Conservation (phyloP, 1,140 invertebrate genomes). For the Zophobas morio region DNA sequence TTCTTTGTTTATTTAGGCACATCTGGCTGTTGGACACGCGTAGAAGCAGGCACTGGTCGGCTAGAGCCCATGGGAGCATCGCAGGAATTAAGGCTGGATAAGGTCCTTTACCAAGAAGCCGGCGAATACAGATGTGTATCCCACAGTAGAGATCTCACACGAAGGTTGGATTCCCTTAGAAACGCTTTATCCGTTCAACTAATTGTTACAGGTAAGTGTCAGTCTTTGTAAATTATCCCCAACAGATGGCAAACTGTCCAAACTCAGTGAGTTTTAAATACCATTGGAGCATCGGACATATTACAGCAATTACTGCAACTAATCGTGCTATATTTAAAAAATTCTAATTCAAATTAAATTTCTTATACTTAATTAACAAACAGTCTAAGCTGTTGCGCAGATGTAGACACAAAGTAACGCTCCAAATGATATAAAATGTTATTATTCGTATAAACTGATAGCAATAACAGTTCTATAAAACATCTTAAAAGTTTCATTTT, state of each 20-base stretch:
- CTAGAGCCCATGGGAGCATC: slow-evolving; percentile 75
- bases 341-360: too few species aligned
- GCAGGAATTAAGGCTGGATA: slow-evolving; percentile 75
- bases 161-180: slow-evolving; percentile 69
- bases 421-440: too few species aligned
- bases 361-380: too few species aligned
- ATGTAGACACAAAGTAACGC: too few species aligned
- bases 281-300: too few species aligned
- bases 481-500: too few species aligned
- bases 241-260: slow-evolving; percentile 8
- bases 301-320: not conserved
- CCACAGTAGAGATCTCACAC: slow-evolving; percentile 71
- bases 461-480: too few species aligned
- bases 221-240: slow-evolving; percentile 37
- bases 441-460: too few species aligned
- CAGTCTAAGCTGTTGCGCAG: too few species aligned
- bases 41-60: slow-evolving; percentile 73
- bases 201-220: slow-evolving; percentile 69
- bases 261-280: too few species aligned
- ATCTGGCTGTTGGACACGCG: slow-evolving; percentile 72
- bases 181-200: slow-evolving; percentile 68
- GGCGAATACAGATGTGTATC: slow-evolving; percentile 83
- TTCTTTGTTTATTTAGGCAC: slow-evolving; percentile 65
- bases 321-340: too few species aligned
- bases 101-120: slow-evolving; percentile 83